Conservation (phyloP, 2,888 invertebrate genomes). For the Aricia artaxerxes region DNA sequence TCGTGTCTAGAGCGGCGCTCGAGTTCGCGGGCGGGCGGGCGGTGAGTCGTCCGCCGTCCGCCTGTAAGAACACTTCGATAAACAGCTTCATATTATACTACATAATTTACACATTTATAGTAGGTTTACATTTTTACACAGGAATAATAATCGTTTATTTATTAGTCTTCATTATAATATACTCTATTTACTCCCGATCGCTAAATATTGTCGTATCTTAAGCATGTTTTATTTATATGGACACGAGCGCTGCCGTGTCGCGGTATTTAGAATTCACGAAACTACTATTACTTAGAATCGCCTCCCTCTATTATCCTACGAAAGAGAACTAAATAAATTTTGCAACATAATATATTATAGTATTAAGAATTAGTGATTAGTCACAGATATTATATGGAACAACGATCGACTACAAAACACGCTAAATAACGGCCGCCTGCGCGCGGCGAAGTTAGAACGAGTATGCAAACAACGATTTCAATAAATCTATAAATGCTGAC, state of each 20-base stretch:
- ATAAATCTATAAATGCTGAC: constrained; percentile 78
- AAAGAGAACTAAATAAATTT: constrained; percentile 48
- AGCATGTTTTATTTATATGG: constrained; percentile 60
- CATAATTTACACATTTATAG: constrained; percentile 77
- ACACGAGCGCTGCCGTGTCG: constrained; percentile 60
- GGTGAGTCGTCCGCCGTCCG: constrained; percentile 58
- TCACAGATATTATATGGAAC: constrained; percentile 55
- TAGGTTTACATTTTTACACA: constrained; percentile 80
- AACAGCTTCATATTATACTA: constrained; percentile 76
- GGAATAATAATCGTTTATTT: constrained; percentile 74
- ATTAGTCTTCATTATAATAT: constrained; percentile 73
- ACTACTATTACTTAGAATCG: constrained; percentile 49
- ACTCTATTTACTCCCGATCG: constrained; percentile 75
- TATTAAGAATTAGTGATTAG: constrained; percentile 60
- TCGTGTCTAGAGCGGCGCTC: constrained; percentile 31
- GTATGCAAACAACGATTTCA: constrained; percentile 45
- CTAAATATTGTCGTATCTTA: constrained; percentile 80
- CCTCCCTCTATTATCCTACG: constrained; percentile 43
- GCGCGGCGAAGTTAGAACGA: constrained; percentile 52
- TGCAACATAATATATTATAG: constrained; percentile 50
- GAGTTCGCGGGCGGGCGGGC: not conserved
- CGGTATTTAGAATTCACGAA: constrained; percentile 58
- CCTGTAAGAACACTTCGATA: constrained; percentile 80
- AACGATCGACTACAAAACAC: constrained; percentile 60
- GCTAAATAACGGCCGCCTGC: constrained; percentile 57